Conservation (phyloP, 2,888 invertebrate genomes). For the Drosophila macrospina region DNA sequence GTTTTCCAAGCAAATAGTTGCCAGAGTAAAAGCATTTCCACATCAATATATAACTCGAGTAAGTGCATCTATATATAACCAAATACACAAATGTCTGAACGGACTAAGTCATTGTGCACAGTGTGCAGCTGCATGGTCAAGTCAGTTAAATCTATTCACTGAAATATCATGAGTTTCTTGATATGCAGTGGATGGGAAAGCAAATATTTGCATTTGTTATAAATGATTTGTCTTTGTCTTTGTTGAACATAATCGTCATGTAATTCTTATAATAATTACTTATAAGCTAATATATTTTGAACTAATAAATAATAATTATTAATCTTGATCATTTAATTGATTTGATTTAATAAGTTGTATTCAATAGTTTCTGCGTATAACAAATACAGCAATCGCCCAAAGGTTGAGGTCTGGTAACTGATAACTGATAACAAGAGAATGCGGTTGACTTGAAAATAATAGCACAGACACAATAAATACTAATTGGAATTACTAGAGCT, state of each 20-base stretch:
- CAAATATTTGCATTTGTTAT: too few relatives aligned
- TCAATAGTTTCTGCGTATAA: not conserved
- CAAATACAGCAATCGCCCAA: not conserved
- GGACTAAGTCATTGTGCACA: not conserved
- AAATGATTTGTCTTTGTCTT: too few relatives aligned
- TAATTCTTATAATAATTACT: too few relatives aligned
- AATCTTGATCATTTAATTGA: too few relatives aligned
- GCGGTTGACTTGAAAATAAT: not conserved
- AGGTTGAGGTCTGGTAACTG: conserved; percentile 4
- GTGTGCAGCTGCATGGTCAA: too few relatives aligned
- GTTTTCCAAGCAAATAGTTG: not conserved
- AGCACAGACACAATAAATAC: not conserved
- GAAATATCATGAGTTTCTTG: too few relatives aligned
- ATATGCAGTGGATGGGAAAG: not conserved
- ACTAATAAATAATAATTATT: too few relatives aligned
- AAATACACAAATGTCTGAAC: not conserved
- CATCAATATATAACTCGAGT: not conserved
- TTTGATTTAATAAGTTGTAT: too few relatives aligned
- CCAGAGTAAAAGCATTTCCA: not conserved
- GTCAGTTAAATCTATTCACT: too few relatives aligned
- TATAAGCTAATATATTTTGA: too few relatives aligned
- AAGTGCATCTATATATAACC: not conserved
- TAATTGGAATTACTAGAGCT: not conserved
- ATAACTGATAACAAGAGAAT: not conserved
- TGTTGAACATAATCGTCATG: too few relatives aligned